Conservation (phyloP, 2,888 invertebrate species). For the Euzophera pinguis region DNA sequence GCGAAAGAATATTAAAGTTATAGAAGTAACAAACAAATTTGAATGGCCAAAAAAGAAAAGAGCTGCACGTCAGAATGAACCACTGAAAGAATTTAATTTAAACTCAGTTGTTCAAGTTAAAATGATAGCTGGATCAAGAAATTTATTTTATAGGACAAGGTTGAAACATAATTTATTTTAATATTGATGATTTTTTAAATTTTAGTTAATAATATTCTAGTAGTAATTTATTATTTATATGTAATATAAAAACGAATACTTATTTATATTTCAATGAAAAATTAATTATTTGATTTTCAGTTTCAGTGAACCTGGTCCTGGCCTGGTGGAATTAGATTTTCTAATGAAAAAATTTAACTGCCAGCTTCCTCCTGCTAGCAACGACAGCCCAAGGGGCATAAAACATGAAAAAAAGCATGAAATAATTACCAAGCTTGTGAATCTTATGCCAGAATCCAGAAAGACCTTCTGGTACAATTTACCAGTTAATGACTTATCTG, state of each 20-base stretch:
- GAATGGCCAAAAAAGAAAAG: background rate
- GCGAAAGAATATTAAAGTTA: background rate
- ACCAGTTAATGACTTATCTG: background rate
- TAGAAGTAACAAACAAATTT: background rate
- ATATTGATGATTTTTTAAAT: background rate
- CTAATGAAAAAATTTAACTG: background rate
- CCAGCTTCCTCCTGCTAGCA: background rate
- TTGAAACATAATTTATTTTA: background rate
- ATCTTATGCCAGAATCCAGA: background rate
- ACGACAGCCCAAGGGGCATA: background rate
- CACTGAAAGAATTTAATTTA: background rate
- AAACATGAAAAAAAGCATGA: background rate
- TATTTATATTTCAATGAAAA: background rate
- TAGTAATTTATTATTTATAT: too few species aligned
- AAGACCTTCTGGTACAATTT: background rate
- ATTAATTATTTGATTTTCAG: background rate
- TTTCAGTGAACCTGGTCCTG: background rate
- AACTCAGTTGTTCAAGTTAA: background rate
- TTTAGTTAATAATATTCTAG: background rate
- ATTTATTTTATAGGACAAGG: background rate
- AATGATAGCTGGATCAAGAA: background rate
- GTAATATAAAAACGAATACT: background rate
- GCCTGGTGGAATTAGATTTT: background rate
- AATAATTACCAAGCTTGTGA: background rate
- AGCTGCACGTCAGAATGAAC: background rate